Base-by-base conservation (phyloP, 2,113 vertebrate genomes). In the Willisornis vidua region DNA sequence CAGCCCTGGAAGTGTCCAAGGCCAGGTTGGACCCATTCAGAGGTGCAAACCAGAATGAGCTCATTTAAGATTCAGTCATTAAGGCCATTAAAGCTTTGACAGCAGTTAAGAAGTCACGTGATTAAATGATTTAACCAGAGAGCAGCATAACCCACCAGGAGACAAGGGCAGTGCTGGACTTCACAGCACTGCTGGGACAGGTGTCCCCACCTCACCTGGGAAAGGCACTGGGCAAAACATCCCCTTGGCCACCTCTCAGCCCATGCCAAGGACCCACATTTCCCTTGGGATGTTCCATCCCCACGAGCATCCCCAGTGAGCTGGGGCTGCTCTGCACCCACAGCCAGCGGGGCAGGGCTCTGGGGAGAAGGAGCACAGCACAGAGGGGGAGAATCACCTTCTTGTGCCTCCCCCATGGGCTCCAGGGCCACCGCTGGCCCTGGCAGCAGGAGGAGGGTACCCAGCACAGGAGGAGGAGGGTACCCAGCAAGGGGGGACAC, bases 261-360 rank as follows among this genome's bases (percentile, higher is more conserved):
- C 62, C 25, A 0, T 5, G 22, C 16, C 1, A 0, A 52, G 75
- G 14, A 26, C 3, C 26, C 4, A 0, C 3, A 5, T 18, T 39
- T 26, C 37, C 3, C 2, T 1, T 4, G 29, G 41, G 23, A 12
- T 0, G 9, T 24, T 23, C 4, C 19, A 10, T 23, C 35, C 35
- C 15, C n/a, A 0, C 3, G 41, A 35, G 46, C 20, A 26, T 7
- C 87, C 7, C 0, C 6, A 2, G 6, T 0, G 45, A 68, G 52
- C 49, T 24, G 63, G 78, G 63, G 71, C 26, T 48, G n/a, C 14
- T 49, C 29, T 39, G 3, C 18, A 19, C 2, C 43, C 10, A 3
- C 7, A 2, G 24, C 19, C 17, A 1, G 8, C 10, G 0, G 0
- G 13, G 39, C 45, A 31, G 35, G 41, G 68, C 20, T n/a, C 65